Evolutionary conservation across 2,888 invertebrate genomes (phyloP).

Genomic region (Apamea epomidion): DNA sequence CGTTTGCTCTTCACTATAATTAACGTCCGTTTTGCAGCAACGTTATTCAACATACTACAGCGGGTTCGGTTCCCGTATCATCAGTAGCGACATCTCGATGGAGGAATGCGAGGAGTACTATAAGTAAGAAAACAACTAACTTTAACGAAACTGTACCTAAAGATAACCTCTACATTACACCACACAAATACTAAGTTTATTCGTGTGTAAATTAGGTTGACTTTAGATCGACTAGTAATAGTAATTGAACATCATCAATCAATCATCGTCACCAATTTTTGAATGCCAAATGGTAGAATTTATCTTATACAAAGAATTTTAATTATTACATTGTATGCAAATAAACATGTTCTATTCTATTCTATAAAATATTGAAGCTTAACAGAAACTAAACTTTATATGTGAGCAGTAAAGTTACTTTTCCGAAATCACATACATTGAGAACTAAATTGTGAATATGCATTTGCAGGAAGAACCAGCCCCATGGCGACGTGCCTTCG

Average conservation of each 20-base stretch:
- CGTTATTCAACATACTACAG: constrained; percentile 90
- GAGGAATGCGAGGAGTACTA: constrained; percentile 90
- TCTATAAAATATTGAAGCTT: background rate
- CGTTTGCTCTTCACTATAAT: background rate
- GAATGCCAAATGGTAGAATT: too few species aligned
- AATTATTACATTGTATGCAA: too few species aligned
- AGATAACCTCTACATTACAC: background rate
- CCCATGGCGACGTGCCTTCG: constrained; percentile 70
- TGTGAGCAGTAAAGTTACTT: background rate
- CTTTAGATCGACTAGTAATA: background rate
- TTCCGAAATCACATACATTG: background rate
- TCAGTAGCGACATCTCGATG: constrained; percentile 88
- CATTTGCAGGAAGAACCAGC: constrained; percentile 83
- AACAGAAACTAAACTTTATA: background rate
- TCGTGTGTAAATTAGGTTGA: background rate
- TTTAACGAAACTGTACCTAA: background rate
- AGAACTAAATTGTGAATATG: background rate
- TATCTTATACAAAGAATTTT: too few species aligned
- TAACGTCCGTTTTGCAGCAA: constrained; percentile 83
- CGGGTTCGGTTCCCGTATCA: constrained; percentile 91
- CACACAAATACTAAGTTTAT: background rate
- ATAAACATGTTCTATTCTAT: too few species aligned
- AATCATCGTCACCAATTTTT: too few species aligned
- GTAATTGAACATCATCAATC: background rate
- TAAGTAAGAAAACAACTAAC: constrained; percentile 73